Conservation (phyloP, 2,797 vertebrate genomes). For the Cynopterus sphinx region DNA sequence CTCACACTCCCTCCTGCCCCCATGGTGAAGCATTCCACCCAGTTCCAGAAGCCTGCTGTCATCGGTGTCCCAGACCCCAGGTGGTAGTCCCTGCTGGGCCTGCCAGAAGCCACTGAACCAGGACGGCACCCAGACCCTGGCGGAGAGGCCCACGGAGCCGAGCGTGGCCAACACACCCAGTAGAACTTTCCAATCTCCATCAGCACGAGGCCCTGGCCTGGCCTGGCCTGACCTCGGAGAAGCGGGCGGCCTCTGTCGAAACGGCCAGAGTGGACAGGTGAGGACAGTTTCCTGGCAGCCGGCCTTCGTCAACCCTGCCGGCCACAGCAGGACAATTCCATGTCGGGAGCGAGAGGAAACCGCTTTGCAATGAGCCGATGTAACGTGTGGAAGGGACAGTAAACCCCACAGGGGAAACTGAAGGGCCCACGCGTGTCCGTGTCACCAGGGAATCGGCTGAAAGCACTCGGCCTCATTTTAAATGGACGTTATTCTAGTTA, state of each 20-base stretch:
- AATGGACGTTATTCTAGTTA: not conserved
- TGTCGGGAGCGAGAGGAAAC: not conserved
- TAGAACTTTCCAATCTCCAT: too few species aligned
- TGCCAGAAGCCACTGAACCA: accelerated
- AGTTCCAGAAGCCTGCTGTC: not conserved
- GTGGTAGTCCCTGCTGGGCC: not conserved
- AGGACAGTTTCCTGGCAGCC: not conserved
- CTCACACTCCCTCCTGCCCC: not conserved
- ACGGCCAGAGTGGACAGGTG: not conserved
- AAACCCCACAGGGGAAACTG: not conserved
- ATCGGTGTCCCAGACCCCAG: not conserved
- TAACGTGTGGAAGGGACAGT: not conserved
- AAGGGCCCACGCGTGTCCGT: not conserved
- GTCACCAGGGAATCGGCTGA: too few species aligned
- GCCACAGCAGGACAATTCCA: not conserved
- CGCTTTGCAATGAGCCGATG: not conserved
- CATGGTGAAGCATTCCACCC: not conserved
- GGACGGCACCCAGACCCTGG: not conserved
- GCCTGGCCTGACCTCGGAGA: not conserved
- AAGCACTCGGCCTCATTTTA: not conserved
- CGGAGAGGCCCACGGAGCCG: not conserved
- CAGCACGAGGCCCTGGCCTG: not conserved
- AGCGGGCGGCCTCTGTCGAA: not conserved
- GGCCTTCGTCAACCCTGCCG: not conserved
- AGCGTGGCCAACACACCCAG: accelerated